Percentiles rank a stretch among this genome's conserved stretches.
Conservation (phyloP, 2,797 vertebrate species). For the Anguilla obscura region DNA sequence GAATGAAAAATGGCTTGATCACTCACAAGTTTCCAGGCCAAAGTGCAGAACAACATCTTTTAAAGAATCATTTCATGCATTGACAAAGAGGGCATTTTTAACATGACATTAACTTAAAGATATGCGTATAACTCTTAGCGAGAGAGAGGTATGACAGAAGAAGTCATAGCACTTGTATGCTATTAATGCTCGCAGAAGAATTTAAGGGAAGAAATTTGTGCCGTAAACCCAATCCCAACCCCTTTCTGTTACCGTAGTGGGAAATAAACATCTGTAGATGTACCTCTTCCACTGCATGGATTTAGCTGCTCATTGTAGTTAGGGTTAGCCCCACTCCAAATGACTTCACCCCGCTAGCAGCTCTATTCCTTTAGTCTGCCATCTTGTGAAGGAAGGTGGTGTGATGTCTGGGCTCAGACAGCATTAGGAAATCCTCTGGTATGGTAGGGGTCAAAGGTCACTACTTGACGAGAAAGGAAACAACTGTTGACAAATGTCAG, state of each 20-base stretch:
- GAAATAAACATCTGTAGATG: neutral
- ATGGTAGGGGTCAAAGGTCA: neutral
- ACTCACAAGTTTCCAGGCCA: neutral
- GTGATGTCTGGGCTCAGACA: neutral
- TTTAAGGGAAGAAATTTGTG: neutral
- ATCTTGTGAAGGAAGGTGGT: neutral
- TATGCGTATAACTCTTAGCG: neutral
- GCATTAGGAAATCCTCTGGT: constrained; percentile 9
- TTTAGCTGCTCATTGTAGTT: neutral
- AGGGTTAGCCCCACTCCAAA: neutral
- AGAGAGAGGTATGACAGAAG: neutral
- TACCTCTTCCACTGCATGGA: neutral
- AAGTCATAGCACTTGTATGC: neutral
- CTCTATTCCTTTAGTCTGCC: neutral
- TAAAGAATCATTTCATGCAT: neutral
- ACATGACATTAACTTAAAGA: neutral
- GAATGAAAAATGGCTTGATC: neutral
- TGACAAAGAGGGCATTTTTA: neutral
- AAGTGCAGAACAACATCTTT: neutral
- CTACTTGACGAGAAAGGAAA: neutral
- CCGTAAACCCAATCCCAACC: neutral
- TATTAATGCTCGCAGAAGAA: neutral
- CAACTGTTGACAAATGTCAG: neutral
- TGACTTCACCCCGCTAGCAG: neutral
- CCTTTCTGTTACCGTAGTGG: neutral